Conservation (phyloP, 2,888 invertebrate species). For the Crioceris asparagi region DNA sequence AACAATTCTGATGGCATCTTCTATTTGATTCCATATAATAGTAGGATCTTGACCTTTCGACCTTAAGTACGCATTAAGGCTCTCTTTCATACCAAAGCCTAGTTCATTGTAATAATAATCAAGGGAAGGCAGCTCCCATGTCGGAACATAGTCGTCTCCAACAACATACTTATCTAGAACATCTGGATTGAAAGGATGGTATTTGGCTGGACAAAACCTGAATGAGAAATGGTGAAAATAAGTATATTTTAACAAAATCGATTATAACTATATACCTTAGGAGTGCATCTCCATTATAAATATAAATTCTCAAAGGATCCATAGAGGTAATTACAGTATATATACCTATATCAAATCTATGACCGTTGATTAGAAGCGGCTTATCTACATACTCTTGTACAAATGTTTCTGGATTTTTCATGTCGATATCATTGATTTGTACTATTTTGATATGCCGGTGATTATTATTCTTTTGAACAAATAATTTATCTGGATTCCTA, state of each 20-base stretch:
- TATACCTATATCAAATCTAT: conserved; percentile 95
- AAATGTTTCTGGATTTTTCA: conserved; percentile 63
- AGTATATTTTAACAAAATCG: background rate
- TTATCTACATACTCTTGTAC: conserved; percentile 84
- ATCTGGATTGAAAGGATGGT: conserved; percentile 78
- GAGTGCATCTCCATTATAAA: conserved; percentile 72
- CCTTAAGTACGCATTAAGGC: conserved; percentile 67
- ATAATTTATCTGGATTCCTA: conserved; percentile 57
- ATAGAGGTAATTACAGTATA: conserved; percentile 87
- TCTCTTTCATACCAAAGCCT: conserved; percentile 75
- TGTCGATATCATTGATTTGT: conserved; percentile 59
- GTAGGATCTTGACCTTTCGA: conserved; percentile 58
- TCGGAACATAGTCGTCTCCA: conserved; percentile 86
- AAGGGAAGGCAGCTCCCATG: conserved; percentile 82
- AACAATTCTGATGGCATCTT: conserved; percentile 62
- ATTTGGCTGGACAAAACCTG: conserved; percentile 80
- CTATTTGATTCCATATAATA: conserved; percentile 69
- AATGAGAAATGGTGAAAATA: no score
- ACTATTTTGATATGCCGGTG: conserved; percentile 79
- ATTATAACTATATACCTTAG: conserved; percentile 51
- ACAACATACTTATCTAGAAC: conserved; percentile 85
- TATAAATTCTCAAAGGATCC: conserved; percentile 80
- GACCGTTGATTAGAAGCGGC: conserved; percentile 82
- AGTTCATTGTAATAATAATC: conserved; percentile 57
- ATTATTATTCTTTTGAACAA: conserved; percentile 86